Evolutionary conservation across 2,113 vertebrate species (phyloP).

Genomic region (Mormyrus lacerda): DNA sequence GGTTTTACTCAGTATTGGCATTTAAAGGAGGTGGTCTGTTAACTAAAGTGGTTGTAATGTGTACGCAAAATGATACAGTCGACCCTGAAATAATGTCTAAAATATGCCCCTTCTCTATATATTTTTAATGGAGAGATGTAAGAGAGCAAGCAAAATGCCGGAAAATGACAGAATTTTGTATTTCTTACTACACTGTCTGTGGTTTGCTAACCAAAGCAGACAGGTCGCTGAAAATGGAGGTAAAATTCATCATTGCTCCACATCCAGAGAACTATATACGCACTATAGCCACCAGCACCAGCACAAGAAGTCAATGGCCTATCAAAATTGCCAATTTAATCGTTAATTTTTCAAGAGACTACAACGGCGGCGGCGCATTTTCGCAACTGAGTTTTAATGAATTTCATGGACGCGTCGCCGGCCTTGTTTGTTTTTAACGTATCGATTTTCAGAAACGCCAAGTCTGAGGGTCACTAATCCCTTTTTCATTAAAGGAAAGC

Average conservation of each 20-base stretch:
- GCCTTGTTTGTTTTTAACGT: constrained; percentile 7
- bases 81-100: background rate
- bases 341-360: background rate
- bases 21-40: background rate
- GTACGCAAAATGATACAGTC: background rate
- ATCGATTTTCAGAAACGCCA: constrained; percentile 36
- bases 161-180: background rate
- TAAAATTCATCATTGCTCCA: background rate
- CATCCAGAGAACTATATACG: background rate
- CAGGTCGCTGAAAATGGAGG: background rate
- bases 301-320: background rate
- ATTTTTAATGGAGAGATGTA: background rate
- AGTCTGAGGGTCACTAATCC: constrained; percentile 63
- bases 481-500: constrained; percentile 68
- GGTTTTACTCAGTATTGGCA: background rate
- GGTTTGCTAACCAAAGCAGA: background rate
- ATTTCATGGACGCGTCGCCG: background rate
- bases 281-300: background rate
- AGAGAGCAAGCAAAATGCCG: background rate
- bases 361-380: background rate
- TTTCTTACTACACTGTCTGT: background rate
- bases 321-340: background rate
- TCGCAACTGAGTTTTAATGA: constrained; percentile 40
- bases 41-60: background rate
- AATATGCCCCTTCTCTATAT: background rate